These are phyloP conservation scores for Ctenopoma kingsleyae DNA, from an alignment of 2,797 vertebrate genomes.

Conservation along the genomic window DNA sequence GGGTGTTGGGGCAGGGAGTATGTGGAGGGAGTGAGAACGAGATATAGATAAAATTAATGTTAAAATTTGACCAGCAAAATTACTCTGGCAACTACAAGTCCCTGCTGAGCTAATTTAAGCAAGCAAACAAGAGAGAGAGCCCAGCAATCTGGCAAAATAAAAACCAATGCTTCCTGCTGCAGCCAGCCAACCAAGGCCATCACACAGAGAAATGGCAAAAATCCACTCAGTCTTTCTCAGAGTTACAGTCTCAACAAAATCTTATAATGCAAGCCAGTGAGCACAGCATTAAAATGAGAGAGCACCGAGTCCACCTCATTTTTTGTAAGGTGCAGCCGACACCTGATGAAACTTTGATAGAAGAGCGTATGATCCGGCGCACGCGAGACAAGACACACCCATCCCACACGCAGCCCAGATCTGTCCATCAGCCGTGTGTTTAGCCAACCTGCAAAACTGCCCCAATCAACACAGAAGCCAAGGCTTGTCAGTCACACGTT, in stretches of 20 bases:
- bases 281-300: conserved; percentile 4
- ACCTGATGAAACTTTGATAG: conserved; percentile 33
- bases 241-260: conserved; percentile 18
- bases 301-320: conserved; percentile 12
- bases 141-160: conserved; percentile 67
- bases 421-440: conserved; percentile 69
- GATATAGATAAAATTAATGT: conserved; percentile 41
- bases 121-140: conserved; percentile 60
- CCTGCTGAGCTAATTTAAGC: conserved; percentile 77
- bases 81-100: conserved; percentile 65
- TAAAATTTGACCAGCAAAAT: conserved; percentile 49
- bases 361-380: not conserved
- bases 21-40: conserved; percentile 28
- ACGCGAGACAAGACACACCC: conserved; percentile 44
- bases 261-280: conserved; percentile 14
- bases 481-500: conserved; percentile 82
- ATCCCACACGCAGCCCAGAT: conserved; percentile 66
- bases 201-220: conserved; percentile 45
- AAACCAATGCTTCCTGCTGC: conserved; percentile 54
- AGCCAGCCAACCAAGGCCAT: conserved; percentile 60
- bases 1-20: conserved; percentile 26
- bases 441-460: conserved; percentile 64
- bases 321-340: not conserved
- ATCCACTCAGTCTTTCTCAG: conserved; percentile 37
- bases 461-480: conserved; percentile 69